Evolutionary conservation across 1,140 invertebrate genomes (phyloP), one percentile per base, ranked within the genome.

Genomic region (Pentalonia nigronervosa): DNA sequence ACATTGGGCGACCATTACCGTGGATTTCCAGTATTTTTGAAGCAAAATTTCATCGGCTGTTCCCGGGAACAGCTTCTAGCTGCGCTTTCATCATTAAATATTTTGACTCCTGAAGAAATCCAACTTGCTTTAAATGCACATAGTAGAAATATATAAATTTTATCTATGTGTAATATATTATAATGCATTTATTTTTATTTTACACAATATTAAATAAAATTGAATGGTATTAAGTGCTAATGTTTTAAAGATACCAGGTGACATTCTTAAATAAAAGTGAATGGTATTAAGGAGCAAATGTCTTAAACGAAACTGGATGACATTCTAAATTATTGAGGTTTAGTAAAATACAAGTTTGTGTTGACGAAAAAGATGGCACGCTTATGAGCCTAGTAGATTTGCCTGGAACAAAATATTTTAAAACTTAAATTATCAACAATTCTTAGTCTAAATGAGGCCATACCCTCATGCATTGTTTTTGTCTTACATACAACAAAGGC

Each of bases 11-110:
- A 96, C 95, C 95, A 95, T 30, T 95, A 95, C 67, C 93, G 95
- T 94, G 96, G 96, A 25, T 95, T 96, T 53, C 96, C 96, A 88
- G 95, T 95, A 6, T 96, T 96, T 94, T 94, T 96, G 0, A 95
- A 95, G 45, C 95, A 96, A 93, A 94, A 95, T n/a, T 96, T 96
- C 94, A 95, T 95, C 89, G 96, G 96, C 21, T 95, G 95, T 94
- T 95, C 96, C 30, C 95, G 95, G 93, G 94, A 95, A 36, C 95
- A 96, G 94, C 94, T 96, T 0, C 76, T 96, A n/a, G 47, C 94
- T 53, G 53, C 94, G 36, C 88, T 95, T 9, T 9, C 81, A n/a
- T 56, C 94, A 21, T 87, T 94, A 23, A 94, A 94, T 48, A 94
- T 95, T 11, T 93, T 95, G 93, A 94, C 91, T 2, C 30, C 90